Percentiles rank a stretch among this genome's conserved stretches.
Evolutionary conservation across 2,888 invertebrate genomes (phyloP).

Genomic region (Orthosia gracilis): DNA sequence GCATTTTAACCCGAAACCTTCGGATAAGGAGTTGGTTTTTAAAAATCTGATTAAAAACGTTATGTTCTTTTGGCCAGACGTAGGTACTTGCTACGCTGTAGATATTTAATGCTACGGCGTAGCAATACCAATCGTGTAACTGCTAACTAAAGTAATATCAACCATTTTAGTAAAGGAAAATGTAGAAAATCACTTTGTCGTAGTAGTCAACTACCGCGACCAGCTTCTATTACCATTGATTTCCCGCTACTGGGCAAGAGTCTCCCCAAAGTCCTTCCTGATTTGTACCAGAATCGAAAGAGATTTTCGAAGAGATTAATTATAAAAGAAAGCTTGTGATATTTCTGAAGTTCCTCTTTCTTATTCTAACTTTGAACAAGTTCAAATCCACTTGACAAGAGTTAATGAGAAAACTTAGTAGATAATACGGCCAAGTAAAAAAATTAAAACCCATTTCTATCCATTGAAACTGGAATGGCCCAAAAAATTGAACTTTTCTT

Average conservation of each 20-base stretch:
- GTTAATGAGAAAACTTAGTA: neutral
- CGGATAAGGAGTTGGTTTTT: conserved; percentile 1
- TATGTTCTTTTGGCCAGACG: neutral
- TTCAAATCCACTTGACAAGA: neutral
- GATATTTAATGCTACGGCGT: conserved; percentile 18
- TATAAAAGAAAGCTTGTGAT: neutral
- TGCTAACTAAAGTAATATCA: too few relatives aligned
- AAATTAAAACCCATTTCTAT: neutral
- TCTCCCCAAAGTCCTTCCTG: too few relatives aligned
- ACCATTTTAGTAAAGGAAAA: too few relatives aligned
- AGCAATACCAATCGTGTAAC: conserved; percentile 7
- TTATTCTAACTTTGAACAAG: neutral
- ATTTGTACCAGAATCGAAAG: too few relatives aligned
- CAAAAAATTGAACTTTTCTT: neutral
- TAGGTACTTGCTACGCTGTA: conserved; percentile 35
- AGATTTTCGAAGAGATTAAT: too few relatives aligned
- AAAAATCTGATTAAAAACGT: neutral
- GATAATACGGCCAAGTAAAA: neutral
- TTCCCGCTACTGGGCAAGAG: too few relatives aligned
- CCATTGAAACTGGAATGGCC: neutral
- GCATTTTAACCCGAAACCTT: conserved; percentile 11
- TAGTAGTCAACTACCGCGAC: too few relatives aligned
- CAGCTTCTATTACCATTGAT: too few relatives aligned
- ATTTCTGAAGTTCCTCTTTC: neutral
- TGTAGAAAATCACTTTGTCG: too few relatives aligned